Evolutionary conservation across 2,113 vertebrate genomes (phyloP), one percentile per base, ranked within the genome.

Genomic region (Bombycilla garrulus): DNA sequence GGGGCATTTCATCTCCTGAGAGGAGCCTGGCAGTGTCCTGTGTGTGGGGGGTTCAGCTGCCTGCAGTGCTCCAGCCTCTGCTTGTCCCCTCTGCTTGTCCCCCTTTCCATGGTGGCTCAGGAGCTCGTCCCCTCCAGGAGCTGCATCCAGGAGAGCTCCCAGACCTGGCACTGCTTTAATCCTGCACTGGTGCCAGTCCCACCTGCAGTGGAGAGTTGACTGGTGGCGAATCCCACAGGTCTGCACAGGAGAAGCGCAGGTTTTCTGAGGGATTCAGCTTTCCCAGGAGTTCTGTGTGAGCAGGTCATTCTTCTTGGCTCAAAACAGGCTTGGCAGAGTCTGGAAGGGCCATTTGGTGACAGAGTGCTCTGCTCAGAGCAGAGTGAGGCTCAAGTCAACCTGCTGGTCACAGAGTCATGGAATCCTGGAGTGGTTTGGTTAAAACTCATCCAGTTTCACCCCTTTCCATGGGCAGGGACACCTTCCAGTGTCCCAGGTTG

Each of bases 401-500:
- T 54, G 38, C 60, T 76, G 60, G 2, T 35, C 21, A 31, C 57
- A 64, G 31, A 36, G 12, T 13, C 48, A 5, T 7, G 48, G 54
- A 69, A 31, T 23, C 15, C 1, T 12, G 28, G 38, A 5, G 6
- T 35, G n/a, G 15, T 40, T 74, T 60, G 70, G 10, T 61, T 48
- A 31, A 61, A 48, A 14, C 40, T 8, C 54, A 54, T 14, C 12
- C 29, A 40, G n/a, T 82, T 0, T 40, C 70, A 61, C 10, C 16
- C 4, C 17, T n/a, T 67, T 7, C 53, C 38, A 13, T 26, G 47
- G 50, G 20, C 2, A 66, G 45, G 18, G n/a, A 58, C 51, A 45
- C 45, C 7, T 76, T 3, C 14, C 54, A 16, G 29, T 11, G 0
- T 11, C 12, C 35, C 71, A 33, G 40, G 18, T 0, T 40, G 40